Evolutionary conservation across 2,888 invertebrate genomes (phyloP), one percentile per base, ranked within the genome.

Genomic region (Coecobrya sp.): DNA sequence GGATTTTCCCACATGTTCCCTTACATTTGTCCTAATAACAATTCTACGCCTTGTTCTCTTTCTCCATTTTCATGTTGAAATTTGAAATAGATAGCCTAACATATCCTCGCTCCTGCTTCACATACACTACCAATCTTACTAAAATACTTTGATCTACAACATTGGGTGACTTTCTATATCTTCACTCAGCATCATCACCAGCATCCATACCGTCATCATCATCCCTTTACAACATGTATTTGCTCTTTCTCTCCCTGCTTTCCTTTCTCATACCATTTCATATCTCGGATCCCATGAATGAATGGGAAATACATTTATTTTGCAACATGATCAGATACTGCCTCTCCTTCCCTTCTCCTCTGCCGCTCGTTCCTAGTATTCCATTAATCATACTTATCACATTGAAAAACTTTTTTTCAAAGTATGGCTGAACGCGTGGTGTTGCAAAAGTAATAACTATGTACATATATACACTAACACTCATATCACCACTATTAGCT

Each of bases 301-400:
- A 82, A 89, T 89, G 76, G 88, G 88, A 89, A 89, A 89, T 89
- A 89, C 88, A 89, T 89, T 76, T 55, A 55, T 55, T 55, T 87
- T 89, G 89, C 84, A 89, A 84, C 84, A 89, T 55, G 89, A 89
- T 89, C 89, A 89, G 89, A 89, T 89, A 89, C 89, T 73, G 27
- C 59, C 30, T 73, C 73, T 22, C 36, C 16, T 25, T 49, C 76
- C 25, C 76, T 49, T 25, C 49, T 49, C 25, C 42, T 19, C 76
- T 76, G 22, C 49, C 25, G 49, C 22, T 76, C 82, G 36, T 70
- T 84, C 36, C 84, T 62, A 62, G 73, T 82, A 30, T 89, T 89
- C 89, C 89, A 89, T 89, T 89, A 89, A 89, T 89, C 89, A 89
- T 89, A 89, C 89, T 89, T 89, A 89, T 89, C 89, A 89, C 89